phyloP scores from a whole-genome alignment of 2,113 vertebrate genomes.

The Vombatus ursinus region DNA sequence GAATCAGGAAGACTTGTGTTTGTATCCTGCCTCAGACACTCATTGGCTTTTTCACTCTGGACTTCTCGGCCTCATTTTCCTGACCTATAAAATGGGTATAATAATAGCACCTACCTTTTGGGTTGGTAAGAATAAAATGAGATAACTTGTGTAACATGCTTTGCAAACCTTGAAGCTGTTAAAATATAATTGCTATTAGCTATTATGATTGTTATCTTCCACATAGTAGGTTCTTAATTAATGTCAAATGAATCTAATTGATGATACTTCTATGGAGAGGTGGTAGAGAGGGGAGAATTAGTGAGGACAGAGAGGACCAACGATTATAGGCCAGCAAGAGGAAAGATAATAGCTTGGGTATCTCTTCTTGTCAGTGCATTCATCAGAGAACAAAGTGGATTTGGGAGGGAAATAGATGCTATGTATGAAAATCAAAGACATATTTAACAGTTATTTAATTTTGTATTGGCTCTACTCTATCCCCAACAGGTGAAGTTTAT shows the following conservation, averaged over 20 bases:
- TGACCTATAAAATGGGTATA: not conserved
- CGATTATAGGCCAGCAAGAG: not conserved
- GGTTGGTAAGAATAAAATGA: not conserved
- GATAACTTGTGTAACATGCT: not conserved
- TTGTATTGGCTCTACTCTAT: fast-evolving
- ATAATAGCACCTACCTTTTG: not conserved
- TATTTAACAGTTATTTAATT: not conserved
- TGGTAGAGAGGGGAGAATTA: not conserved
- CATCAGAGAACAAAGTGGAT: not conserved
- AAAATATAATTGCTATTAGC: not conserved
- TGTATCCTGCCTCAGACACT: not conserved
- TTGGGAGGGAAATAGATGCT: not conserved
- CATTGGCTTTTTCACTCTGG: not conserved
- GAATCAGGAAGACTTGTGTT: not conserved
- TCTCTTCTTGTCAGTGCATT: not conserved
- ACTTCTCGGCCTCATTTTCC: not conserved
- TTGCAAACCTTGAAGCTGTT: not conserved
- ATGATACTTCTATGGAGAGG: not conserved
- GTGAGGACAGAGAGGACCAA: too few relatives aligned
- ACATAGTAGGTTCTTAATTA: not conserved
- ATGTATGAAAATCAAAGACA: too few relatives aligned
- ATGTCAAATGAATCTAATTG: not conserved
- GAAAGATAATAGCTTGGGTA: not conserved
- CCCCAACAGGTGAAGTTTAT: not conserved
- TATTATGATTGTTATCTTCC: not conserved